Percentiles rank a stretch among this genome's conserved stretches.
Evolutionary conservation across 2,113 vertebrate genomes (phyloP).

Genomic region (Oreochromis tanganicae): DNA sequence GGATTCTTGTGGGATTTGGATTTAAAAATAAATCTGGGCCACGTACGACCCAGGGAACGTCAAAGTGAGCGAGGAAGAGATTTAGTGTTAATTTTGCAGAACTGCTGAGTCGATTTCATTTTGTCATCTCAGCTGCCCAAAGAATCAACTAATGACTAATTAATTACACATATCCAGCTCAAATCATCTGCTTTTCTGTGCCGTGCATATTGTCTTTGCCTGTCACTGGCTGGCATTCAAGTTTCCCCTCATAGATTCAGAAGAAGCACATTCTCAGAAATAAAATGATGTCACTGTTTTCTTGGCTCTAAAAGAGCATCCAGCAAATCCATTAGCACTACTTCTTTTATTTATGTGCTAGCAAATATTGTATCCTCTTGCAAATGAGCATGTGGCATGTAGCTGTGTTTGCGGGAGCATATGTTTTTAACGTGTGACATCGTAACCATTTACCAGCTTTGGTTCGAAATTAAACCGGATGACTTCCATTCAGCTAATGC

Average conservation of each 20-base stretch:
- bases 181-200: slow-evolving; percentile 46
- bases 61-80: background rate
- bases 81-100: slow-evolving; percentile 42
- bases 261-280: background rate
- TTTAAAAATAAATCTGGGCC: slow-evolving; percentile 45
- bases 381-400: slow-evolving; percentile 66
- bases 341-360: background rate
- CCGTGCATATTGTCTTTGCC: slow-evolving; percentile 37
- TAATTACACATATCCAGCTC: slow-evolving; percentile 57
- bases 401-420: slow-evolving; percentile 19
- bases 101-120: slow-evolving; percentile 50
- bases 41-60: background rate
- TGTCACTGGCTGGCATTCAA: slow-evolving; percentile 35
- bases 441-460: slow-evolving; percentile 70
- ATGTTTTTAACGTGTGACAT: slow-evolving; percentile 58
- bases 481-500: slow-evolving; percentile 80
- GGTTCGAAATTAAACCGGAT: slow-evolving; percentile 67
- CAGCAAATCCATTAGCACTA: background rate
- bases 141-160: slow-evolving; percentile 63
- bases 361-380: background rate
- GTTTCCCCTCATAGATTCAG: background rate
- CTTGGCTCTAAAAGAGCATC: background rate
- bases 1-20: slow-evolving; percentile 30
- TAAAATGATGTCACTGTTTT: slow-evolving; percentile 16
- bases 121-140: slow-evolving; percentile 54